Percentiles rank a stretch among this genome's conserved stretches.
Evolutionary conservation across 2,113 vertebrate genomes (phyloP).

Genomic region (Camelus bactrianus): DNA sequence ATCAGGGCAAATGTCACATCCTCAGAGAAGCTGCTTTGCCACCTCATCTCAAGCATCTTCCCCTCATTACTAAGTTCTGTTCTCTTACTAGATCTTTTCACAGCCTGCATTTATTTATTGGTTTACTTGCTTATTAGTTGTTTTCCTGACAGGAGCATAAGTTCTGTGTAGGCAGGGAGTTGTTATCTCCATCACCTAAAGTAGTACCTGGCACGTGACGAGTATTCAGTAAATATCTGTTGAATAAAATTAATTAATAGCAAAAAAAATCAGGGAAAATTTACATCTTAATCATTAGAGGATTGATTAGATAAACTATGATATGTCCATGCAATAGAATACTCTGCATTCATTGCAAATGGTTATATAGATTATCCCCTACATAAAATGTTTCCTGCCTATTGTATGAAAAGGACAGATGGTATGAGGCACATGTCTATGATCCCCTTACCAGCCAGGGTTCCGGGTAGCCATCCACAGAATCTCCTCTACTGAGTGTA

Average conservation of each 20-base stretch:
- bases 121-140: background rate
- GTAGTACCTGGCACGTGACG: background rate
- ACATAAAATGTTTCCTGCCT: background rate
- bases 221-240: background rate
- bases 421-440: background rate
- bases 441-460: no score
- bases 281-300: background rate
- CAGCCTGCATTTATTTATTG: background rate
- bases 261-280: background rate
- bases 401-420: background rate
- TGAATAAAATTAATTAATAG: slow-evolving; percentile 17
- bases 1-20: background rate
- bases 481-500: background rate
- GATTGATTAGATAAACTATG: background rate
- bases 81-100: background rate
- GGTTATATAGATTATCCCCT: background rate
- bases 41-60: no score
- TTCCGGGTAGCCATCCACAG: background rate
- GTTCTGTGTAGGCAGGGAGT: background rate
- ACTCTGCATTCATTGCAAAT: background rate
- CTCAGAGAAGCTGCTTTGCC: background rate
- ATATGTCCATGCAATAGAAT: background rate
- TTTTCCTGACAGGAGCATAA: background rate
- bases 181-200: background rate
- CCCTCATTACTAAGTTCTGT: background rate